Evolutionary conservation across 2,888 invertebrate species (phyloP).

Genomic region (Heliconius hortense): DNA sequence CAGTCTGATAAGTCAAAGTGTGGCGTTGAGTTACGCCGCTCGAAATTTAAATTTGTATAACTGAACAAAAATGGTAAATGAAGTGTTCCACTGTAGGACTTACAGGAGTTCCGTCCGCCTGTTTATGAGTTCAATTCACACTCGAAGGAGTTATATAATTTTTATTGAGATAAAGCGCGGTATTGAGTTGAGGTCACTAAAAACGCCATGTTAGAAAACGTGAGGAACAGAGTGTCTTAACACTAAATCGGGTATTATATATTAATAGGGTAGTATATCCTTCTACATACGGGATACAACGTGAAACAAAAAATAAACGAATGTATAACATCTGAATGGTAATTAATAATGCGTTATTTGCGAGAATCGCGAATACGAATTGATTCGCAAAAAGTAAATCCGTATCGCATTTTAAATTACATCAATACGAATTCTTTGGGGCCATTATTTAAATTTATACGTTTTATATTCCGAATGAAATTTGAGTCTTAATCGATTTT

Average conservation of each 20-base stretch:
- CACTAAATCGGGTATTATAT: neutral
- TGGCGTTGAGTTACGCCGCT: neutral
- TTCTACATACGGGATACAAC: no score
- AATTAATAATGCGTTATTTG: conserved; percentile 32
- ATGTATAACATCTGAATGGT: conserved; percentile 21
- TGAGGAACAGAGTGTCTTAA: neutral
- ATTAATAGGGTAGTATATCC: neutral
- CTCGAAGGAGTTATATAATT: no score
- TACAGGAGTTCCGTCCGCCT: no score
- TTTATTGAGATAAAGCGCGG: no score
- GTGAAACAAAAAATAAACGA: neutral
- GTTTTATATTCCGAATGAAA: conserved; percentile 22
- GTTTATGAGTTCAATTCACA: no score
- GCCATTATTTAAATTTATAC: conserved; percentile 36
- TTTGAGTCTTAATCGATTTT: neutral
- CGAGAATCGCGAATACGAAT: conserved; percentile 27
- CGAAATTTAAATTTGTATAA: neutral
- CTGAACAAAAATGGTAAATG: neutral
- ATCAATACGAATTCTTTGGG: conserved; percentile 33
- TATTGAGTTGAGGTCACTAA: neutral
- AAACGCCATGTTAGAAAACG: neutral
- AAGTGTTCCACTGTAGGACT: no score
- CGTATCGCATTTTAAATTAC: conserved; percentile 37
- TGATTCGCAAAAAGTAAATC: conserved; percentile 31
- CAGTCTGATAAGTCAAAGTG: neutral